Evolutionary conservation across 2,797 vertebrate genomes (phyloP).

Genomic region (Enteromius anoplus): DNA sequence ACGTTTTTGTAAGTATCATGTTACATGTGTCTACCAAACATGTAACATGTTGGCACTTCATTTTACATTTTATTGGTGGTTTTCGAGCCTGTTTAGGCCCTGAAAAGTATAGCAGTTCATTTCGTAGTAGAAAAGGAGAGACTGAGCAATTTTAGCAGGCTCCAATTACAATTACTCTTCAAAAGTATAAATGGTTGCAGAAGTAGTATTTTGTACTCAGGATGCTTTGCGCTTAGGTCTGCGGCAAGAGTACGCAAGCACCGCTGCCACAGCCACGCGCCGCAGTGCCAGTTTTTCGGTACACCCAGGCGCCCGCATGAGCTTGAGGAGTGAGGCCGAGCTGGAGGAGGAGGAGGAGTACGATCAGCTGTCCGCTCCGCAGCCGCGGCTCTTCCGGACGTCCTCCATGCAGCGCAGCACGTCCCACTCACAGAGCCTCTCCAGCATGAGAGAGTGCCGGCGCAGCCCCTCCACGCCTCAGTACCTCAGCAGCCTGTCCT

Average conservation of each 20-base stretch:
- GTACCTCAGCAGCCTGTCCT: slow-evolving; percentile 82
- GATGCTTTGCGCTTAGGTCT: slow-evolving; percentile 80
- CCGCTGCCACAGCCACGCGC: slow-evolving; percentile 86
- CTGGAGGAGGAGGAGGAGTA: slow-evolving; percentile 92
- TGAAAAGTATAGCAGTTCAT: background rate
- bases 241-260: slow-evolving; percentile 95
- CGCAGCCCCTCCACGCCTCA: slow-evolving; percentile 85
- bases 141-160: background rate
- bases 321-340: slow-evolving; percentile 88
- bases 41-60: background rate
- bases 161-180: background rate
- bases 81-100: background rate
- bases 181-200: background rate
- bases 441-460: slow-evolving; percentile 91
- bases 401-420: slow-evolving; percentile 90
- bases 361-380: slow-evolving; percentile 91
- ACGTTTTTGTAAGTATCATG: background rate
- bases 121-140: background rate
- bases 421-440: slow-evolving; percentile 96
- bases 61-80: background rate
- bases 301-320: slow-evolving; percentile 84
- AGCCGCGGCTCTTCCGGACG: slow-evolving; percentile 90
- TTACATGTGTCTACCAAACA: background rate
- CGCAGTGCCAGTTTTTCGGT: slow-evolving; percentile 89
- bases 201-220: background rate